phyloP scores from a whole-genome alignment of 2,888 invertebrate genomes.

The Mesorhabditis belari region DNA sequence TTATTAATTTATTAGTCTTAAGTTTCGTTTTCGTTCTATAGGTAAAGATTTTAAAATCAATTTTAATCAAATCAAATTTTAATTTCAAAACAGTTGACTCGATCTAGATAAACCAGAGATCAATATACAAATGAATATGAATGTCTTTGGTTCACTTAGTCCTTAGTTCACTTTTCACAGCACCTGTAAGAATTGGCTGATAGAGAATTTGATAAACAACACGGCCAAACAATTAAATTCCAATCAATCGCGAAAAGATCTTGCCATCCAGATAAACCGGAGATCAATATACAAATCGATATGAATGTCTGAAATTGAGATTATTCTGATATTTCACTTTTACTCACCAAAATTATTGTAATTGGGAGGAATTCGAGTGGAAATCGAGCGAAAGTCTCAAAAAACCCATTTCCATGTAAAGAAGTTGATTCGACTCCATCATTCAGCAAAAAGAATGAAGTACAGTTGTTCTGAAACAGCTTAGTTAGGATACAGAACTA shows the following conservation, averaged over 20 bases:
- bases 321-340: background rate
- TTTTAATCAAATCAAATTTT: too few relatives aligned
- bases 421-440: too few relatives aligned
- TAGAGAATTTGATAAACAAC: constrained; percentile 1
- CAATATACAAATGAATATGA: constrained; percentile 16
- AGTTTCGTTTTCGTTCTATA: background rate
- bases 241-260: constrained; percentile 39
- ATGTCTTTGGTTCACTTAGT: constrained; percentile 1
- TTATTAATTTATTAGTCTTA: too few relatives aligned
- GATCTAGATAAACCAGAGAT: constrained; percentile 26
- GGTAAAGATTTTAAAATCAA: too few relatives aligned
- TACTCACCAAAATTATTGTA: background rate
- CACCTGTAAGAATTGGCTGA: background rate
- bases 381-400: background rate
- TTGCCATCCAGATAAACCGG: constrained; percentile 27
- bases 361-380: background rate
- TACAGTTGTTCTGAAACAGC: background rate
- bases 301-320: constrained; percentile 11
- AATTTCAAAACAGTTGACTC: too few relatives aligned
- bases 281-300: constrained; percentile 17
- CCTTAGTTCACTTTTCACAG: background rate
- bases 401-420: background rate
- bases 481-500: too few relatives aligned
- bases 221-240: constrained; percentile 35
- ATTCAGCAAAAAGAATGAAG: too few relatives aligned